Percentiles rank a stretch among this genome's conserved stretches.
Conservation (phyloP, 2,113 vertebrate genomes). For the Onychostruthus taczanowskii region DNA sequence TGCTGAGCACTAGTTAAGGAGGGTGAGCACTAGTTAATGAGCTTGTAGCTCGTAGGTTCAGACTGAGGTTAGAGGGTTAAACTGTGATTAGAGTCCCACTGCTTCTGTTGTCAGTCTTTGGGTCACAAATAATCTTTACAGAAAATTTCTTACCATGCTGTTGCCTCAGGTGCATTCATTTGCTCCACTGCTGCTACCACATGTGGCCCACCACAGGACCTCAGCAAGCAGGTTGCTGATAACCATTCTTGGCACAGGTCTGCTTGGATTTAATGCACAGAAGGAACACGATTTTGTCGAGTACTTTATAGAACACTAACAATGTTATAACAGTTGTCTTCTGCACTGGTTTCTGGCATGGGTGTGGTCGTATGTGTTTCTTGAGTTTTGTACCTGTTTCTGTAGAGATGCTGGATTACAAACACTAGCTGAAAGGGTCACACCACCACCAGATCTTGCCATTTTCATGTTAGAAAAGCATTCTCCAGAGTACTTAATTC, state of each 20-base stretch:
- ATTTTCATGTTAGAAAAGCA: not conserved
- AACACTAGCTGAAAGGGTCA: slow-evolving; percentile 21
- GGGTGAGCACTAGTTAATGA: not conserved
- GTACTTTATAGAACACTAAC: not conserved
- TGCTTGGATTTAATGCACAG: not conserved
- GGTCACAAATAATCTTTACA: not conserved
- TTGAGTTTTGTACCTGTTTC: not conserved
- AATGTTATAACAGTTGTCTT: not conserved
- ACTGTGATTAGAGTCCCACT: not conserved
- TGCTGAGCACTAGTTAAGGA: not conserved
- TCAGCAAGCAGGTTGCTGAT: not conserved
- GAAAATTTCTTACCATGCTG: not conserved
- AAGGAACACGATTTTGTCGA: not conserved
- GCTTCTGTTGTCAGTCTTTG: not conserved
- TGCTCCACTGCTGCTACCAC: not conserved
- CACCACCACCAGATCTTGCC: not conserved
- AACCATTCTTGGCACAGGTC: not conserved
- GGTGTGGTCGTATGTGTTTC: not conserved
- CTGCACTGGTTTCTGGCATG: not conserved
- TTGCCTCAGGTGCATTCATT: not conserved
- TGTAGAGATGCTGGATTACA: not conserved
- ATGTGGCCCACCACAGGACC: not conserved
- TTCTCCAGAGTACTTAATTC: not conserved
- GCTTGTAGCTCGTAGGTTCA: not conserved
- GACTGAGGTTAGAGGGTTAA: not conserved